These are phyloP conservation scores for Rotaria magnacalcarata DNA, from an alignment of 2,888 invertebrate genomes.

Conservation along the genomic window DNA sequence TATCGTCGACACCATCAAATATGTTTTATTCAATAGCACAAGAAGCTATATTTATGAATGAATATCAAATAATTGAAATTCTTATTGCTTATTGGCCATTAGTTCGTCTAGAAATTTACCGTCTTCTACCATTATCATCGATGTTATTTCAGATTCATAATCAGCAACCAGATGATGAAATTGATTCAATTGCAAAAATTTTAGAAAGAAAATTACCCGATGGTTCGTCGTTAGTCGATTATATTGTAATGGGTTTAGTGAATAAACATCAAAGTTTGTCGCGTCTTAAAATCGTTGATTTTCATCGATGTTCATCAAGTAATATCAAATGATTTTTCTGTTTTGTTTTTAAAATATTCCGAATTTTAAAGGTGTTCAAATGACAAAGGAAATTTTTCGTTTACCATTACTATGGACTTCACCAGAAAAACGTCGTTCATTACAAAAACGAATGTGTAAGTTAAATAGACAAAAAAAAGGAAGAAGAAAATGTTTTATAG, in stretches of 20 bases:
- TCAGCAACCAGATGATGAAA: conserved; percentile 11
- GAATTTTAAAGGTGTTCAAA: not conserved
- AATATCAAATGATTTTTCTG: no score
- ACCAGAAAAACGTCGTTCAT: not conserved
- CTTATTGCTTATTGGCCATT: conserved; percentile 27
- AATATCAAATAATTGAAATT: conserved; percentile 36
- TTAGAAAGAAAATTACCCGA: conserved; percentile 21
- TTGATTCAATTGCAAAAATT: not conserved
- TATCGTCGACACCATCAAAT: not conserved
- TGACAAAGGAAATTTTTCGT: conserved; percentile 30
- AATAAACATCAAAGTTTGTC: not conserved
- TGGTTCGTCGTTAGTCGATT: conserved; percentile 27
- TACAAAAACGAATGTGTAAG: conserved; percentile 37
- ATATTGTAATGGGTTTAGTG: conserved; percentile 9
- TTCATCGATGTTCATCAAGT: conserved; percentile 22
- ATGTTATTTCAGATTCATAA: not conserved
- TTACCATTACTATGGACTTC: conserved; percentile 20
- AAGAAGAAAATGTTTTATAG: not conserved
- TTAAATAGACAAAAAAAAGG: not conserved
- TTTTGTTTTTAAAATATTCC: not conserved
- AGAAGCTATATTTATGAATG: conserved; percentile 31
- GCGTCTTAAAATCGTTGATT: conserved; percentile 25
- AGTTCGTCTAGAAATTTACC: not conserved
- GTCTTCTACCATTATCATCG: not conserved
- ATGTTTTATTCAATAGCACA: conserved; percentile 7